phyloP scores from a whole-genome alignment of 2,888 invertebrate species.

The Chesias legatella region DNA sequence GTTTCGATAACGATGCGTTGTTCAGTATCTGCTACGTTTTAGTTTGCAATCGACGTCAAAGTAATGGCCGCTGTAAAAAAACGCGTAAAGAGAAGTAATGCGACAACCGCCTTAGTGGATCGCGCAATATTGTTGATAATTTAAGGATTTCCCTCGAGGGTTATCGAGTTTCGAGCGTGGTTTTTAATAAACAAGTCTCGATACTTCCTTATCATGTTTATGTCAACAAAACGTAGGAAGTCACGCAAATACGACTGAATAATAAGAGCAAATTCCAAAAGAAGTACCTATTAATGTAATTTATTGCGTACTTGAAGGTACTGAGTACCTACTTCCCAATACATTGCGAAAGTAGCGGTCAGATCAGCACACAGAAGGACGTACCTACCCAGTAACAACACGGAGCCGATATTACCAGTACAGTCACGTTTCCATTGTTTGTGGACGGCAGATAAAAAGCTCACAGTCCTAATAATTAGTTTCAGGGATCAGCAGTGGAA shows the following conservation, averaged over 20 bases:
- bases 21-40: slow-evolving; percentile 31
- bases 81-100: slow-evolving; percentile 33
- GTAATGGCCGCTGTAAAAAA: slow-evolving; percentile 43
- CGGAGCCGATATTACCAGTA: slow-evolving; percentile 55
- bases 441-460: slow-evolving; percentile 70
- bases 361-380: slow-evolving; percentile 11
- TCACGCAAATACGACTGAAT: slow-evolving; percentile 17
- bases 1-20: slow-evolving; percentile 34
- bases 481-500: slow-evolving; percentile 56
- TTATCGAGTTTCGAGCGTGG: slow-evolving; percentile 46
- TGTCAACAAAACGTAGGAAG: slow-evolving; percentile 27
- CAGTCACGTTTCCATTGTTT: slow-evolving; percentile 78
- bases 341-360: slow-evolving; percentile 10
- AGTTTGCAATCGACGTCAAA: slow-evolving; percentile 37
- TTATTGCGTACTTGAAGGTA: slow-evolving; percentile 6
- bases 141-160: slow-evolving; percentile 41
- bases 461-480: slow-evolving; percentile 71
- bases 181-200: slow-evolving; percentile 35
- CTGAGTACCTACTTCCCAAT: slow-evolving; percentile 6
- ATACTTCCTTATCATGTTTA: slow-evolving; percentile 48
- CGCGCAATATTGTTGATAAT: slow-evolving; percentile 44
- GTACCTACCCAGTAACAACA: slow-evolving; percentile 46
- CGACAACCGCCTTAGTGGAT: slow-evolving; percentile 36
- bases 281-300: slow-evolving; percentile 15
- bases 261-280: slow-evolving; percentile 25